Base-by-base conservation (phyloP, 2,113 vertebrate genomes). In the Melospiza georgiana region DNA sequence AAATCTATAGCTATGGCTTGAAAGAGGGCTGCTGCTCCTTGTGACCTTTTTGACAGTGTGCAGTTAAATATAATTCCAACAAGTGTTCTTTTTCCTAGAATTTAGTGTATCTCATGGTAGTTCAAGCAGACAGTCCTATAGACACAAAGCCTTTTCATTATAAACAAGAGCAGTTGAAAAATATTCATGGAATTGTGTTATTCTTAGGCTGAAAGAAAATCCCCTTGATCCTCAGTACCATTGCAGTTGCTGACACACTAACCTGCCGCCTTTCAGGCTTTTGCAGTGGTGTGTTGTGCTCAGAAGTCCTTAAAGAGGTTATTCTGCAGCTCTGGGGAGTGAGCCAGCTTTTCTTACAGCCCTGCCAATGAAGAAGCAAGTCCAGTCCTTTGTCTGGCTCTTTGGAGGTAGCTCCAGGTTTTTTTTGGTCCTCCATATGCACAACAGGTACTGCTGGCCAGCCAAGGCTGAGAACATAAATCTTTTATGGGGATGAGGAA, bases 401-500 rank as follows among this genome's bases (percentile, higher is more conserved):
- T 84, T 93, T 49, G 72, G 61, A 92, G 22, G 41, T 78, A 95
- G 84, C 80, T 91, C 90, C 77, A 81, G 76, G 76, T 90, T 91
- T 97, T 97, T 96, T 76, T 77, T 76, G 57, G 67, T 95, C 84
- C 79, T 95, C 80, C 63, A 71, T 71, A 58, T 1, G 12, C 46
- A 65, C 54, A 89, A 62, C 94, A 95, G 83, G 79, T 96, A 91
- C 89, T 82, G 65, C 83, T 0, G 0, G 31, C 82, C 92, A 82
- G 58, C 68, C 89, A 79, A 85, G 81, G 81, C 55, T 73, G 59
- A 73, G 76, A 68, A 75, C 87, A 87, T 96, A 96, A 97, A 96
- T 97, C 87, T 96, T 92, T 73, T 78, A 14, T 67, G 13, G 31
- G 58, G 39, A 71, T 30, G 43, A 43, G 79, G 58, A 77, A 87